Conservation (phyloP, 1,140 invertebrate species). For the Drosophila ogumai region DNA sequence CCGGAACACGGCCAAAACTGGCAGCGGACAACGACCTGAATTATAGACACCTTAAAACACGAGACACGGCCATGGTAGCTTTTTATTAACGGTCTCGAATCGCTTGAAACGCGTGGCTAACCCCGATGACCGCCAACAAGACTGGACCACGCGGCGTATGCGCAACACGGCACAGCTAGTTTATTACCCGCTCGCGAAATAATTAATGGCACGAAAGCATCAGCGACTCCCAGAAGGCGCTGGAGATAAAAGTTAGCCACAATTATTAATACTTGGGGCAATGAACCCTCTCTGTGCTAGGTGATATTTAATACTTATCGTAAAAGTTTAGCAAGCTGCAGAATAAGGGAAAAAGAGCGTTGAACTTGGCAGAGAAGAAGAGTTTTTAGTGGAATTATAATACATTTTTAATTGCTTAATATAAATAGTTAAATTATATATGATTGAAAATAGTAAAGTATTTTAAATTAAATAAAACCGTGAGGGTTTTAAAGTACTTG, state of each 20-base stretch:
- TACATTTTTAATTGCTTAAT: neutral
- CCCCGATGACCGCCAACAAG: conserved; percentile 44
- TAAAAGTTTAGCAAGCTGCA: neutral
- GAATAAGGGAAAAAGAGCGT: neutral
- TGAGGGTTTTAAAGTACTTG: neutral
- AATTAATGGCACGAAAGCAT: conserved; percentile 44
- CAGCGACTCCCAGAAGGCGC: conserved; percentile 17
- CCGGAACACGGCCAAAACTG: conserved; percentile 15
- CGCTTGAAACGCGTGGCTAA: conserved; percentile 21
- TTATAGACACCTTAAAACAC: conserved; percentile 29
- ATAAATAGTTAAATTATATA: too few relatives aligned
- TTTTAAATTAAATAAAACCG: neutral
- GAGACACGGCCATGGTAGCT: conserved; percentile 24
- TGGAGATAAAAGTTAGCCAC: conserved; percentile 11
- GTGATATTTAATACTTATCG: conserved; percentile 1
- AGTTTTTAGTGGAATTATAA: neutral
- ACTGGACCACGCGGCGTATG: conserved; percentile 46
- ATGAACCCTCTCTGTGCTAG: neutral
- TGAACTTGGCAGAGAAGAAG: neutral
- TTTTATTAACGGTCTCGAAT: conserved; percentile 72
- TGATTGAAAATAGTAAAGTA: too few relatives aligned
- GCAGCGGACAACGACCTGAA: conserved; percentile 38
- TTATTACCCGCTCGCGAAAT: conserved; percentile 43
- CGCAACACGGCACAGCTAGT: conserved; percentile 32
- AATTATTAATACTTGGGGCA: conserved; percentile 14